Evolutionary conservation across 2,113 vertebrate genomes (phyloP).

Genomic region (Cynocephalus volans): DNA sequence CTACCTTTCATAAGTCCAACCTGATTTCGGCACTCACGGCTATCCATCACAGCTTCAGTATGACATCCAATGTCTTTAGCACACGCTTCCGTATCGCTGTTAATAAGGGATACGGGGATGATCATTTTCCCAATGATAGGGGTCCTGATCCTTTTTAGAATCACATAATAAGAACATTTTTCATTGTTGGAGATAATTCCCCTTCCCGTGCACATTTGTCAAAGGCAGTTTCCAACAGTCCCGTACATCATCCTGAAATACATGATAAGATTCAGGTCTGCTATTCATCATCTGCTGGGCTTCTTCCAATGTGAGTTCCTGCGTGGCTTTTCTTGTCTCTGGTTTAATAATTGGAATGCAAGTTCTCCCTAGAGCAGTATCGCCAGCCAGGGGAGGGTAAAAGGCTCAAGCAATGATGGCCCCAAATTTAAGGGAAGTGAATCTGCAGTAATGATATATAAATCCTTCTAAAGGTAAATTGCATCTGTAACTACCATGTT

Average conservation of each 20-base stretch:
- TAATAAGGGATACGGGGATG: slow-evolving; percentile 79
- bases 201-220: slow-evolving; percentile 83
- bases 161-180: slow-evolving; percentile 86
- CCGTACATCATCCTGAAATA: slow-evolving; percentile 86
- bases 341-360: slow-evolving; percentile 56
- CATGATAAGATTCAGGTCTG: slow-evolving; percentile 84
- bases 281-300: slow-evolving; percentile 82
- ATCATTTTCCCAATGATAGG: slow-evolving; percentile 83
- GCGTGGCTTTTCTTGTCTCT: slow-evolving; percentile 37
- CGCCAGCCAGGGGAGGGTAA: not conserved
- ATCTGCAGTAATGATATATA: not conserved
- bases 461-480: slow-evolving; percentile 42
- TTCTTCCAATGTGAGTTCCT: slow-evolving; percentile 39
- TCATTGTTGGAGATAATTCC: slow-evolving; percentile 85
- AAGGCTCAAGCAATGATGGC: not conserved
- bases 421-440: not conserved
- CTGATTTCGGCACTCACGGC: not conserved
- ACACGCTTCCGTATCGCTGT: slow-evolving; percentile 48
- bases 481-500: not conserved
- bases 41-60: slow-evolving; percentile 71
- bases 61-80: slow-evolving; percentile 63
- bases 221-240: slow-evolving; percentile 84
- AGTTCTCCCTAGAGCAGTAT: not conserved
- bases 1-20: not conserved
- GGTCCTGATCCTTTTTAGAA: slow-evolving; percentile 86